These are phyloP conservation scores for Spatula versicolor DNA, from an alignment of 2,797 vertebrate species.

Conservation along the genomic window DNA sequence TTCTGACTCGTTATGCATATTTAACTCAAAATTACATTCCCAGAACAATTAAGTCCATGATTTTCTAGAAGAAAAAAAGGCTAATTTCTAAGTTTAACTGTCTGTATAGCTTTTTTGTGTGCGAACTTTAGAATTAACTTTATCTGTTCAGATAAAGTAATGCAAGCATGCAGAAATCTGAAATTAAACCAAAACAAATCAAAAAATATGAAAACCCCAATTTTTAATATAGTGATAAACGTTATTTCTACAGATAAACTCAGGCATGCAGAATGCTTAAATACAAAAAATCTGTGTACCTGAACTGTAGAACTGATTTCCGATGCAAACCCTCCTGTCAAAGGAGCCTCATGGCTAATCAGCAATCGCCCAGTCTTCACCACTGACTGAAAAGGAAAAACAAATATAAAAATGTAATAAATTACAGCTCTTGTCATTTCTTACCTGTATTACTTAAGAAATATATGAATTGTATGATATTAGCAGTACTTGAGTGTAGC, in stretches of 20 bases:
- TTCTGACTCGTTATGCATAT: not conserved
- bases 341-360: slow-evolving; percentile 95
- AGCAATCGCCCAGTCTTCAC: slow-evolving; percentile 93
- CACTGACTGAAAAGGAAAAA: slow-evolving; percentile 87
- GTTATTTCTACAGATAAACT: not conserved
- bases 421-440: not conserved
- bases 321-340: slow-evolving; percentile 96
- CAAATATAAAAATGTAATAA: not conserved
- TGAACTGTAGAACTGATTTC: slow-evolving; percentile 97
- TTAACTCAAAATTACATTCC: not conserved
- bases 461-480: not conserved
- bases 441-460: not conserved
- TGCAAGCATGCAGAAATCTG: not conserved
- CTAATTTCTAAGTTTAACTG: not conserved
- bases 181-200: not conserved
- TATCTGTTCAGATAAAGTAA: not conserved
- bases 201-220: not conserved
- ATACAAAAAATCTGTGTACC: slow-evolving; percentile 75
- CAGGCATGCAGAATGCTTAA: not conserved
- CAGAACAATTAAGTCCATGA: not conserved
- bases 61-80: not conserved
- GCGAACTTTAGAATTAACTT: not conserved
- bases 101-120: not conserved
- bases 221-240: not conserved
- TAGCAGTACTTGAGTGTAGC: not conserved